Evolutionary conservation across 2,797 vertebrate species (phyloP).

Genomic region (Rhinophrynus dorsalis): DNA sequence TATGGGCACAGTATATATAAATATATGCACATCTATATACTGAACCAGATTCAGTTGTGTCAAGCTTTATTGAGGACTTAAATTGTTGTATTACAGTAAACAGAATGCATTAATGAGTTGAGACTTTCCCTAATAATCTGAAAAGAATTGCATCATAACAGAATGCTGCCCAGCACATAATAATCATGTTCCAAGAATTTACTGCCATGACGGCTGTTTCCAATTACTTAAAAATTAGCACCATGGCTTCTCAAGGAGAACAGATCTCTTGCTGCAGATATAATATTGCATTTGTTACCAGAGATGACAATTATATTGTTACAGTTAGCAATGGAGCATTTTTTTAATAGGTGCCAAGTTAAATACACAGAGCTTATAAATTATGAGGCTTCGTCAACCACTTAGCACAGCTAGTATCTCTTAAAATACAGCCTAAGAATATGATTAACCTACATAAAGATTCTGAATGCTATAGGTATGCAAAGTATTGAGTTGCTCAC

Average conservation of each 20-base stretch:
- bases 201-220: neutral
- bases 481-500: too few relatives aligned
- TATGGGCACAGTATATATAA: too few relatives aligned
- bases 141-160: neutral
- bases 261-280: neutral
- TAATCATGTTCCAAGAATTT: neutral
- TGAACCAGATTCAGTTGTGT: neutral
- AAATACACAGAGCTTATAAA: neutral
- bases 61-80: neutral
- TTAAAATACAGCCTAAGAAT: too few relatives aligned
- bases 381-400: neutral
- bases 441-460: too few relatives aligned
- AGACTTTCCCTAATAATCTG: too few relatives aligned
- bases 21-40: too few relatives aligned
- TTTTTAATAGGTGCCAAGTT: slow-evolving; percentile 2
- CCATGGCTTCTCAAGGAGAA: neutral
- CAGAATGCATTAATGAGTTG: too few relatives aligned
- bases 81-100: too few relatives aligned
- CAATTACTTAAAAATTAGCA: neutral
- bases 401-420: too few relatives aligned
- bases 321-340: neutral
- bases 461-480: too few relatives aligned
- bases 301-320: slow-evolving; percentile 3
- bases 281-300: neutral
- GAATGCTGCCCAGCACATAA: neutral